Conservation (phyloP, 2,888 invertebrate species). For the Dexiosoma caninum region DNA sequence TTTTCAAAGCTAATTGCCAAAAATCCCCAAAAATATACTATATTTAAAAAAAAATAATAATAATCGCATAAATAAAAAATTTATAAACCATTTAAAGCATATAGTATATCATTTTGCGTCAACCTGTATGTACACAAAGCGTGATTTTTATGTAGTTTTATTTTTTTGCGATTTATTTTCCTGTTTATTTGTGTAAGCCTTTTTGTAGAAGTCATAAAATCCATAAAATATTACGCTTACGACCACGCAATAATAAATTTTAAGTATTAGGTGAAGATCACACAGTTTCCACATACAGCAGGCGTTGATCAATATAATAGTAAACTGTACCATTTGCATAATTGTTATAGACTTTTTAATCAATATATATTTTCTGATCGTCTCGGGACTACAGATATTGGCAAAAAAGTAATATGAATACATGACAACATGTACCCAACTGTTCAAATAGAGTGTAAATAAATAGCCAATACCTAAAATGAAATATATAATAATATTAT, state of each 20-base stretch:
- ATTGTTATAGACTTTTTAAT: conserved; percentile 82
- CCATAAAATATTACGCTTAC: conserved; percentile 83
- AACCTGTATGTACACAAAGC: too few species aligned
- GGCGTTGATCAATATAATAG: conserved; percentile 81
- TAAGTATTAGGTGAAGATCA: conserved; percentile 79
- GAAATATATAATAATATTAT: not conserved
- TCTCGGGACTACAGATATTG: conserved; percentile 80
- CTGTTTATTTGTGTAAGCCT: conserved; percentile 78
- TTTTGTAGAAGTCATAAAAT: conserved; percentile 84
- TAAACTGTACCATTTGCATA: conserved; percentile 86
- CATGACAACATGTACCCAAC: conserved; percentile 86
- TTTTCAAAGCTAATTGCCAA: too few species aligned
- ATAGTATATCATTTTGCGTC: too few species aligned
- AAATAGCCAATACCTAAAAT: conserved; percentile 83
- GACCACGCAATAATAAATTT: conserved; percentile 81
- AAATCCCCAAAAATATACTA: too few species aligned
- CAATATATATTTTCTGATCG: conserved; percentile 80
- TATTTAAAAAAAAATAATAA: too few species aligned
- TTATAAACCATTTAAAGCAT: too few species aligned
- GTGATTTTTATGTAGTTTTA: conserved; percentile 6
- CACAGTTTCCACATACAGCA: conserved; percentile 78
- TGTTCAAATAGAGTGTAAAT: conserved; percentile 83
- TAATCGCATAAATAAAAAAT: too few species aligned
- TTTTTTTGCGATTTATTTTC: conserved; percentile 2
- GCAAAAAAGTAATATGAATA: conserved; percentile 85